phyloP scores from a whole-genome alignment of 1,140 invertebrate genomes.

The Drosophila sturtevanti region DNA sequence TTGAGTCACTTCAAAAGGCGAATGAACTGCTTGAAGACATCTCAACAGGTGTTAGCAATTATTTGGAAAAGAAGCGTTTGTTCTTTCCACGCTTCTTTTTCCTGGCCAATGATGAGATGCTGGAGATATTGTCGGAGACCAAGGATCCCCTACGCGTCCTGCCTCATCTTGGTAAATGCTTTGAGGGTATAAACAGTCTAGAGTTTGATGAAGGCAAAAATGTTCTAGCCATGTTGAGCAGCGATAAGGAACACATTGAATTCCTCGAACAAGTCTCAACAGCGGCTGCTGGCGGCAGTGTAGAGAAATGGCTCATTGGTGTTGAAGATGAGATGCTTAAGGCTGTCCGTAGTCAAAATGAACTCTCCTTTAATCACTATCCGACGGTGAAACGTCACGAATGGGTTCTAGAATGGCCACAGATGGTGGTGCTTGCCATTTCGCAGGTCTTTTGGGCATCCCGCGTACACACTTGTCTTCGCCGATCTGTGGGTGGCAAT shows the following conservation, averaged over 20 bases:
- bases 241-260: constrained; percentile 91
- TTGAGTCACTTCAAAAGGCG: constrained; percentile 90
- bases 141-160: constrained; percentile 94
- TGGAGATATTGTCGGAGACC: constrained; percentile 96
- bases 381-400: constrained; percentile 85
- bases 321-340: constrained; percentile 93
- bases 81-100: constrained; percentile 97
- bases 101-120: constrained; percentile 96
- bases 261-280: constrained; percentile 90
- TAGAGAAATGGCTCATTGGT: constrained; percentile 96
- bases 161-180: constrained; percentile 96
- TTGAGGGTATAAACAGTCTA: constrained; percentile 89
- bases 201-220: constrained; percentile 90
- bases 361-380: constrained; percentile 89
- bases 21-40: constrained; percentile 91
- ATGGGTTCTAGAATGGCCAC: constrained; percentile 94
- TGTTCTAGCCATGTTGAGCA: constrained; percentile 93
- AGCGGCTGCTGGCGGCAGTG: constrained; percentile 91
- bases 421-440: constrained; percentile 94
- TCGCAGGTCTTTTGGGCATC: constrained; percentile 95
- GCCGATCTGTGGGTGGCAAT: constrained; percentile 83
- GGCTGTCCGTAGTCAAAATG: constrained; percentile 89
- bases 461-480: constrained; percentile 88
- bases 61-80: constrained; percentile 95
- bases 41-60: constrained; percentile 93